Conservation (phyloP, 2,888 invertebrate species). For the Hanleya hanleyi region DNA sequence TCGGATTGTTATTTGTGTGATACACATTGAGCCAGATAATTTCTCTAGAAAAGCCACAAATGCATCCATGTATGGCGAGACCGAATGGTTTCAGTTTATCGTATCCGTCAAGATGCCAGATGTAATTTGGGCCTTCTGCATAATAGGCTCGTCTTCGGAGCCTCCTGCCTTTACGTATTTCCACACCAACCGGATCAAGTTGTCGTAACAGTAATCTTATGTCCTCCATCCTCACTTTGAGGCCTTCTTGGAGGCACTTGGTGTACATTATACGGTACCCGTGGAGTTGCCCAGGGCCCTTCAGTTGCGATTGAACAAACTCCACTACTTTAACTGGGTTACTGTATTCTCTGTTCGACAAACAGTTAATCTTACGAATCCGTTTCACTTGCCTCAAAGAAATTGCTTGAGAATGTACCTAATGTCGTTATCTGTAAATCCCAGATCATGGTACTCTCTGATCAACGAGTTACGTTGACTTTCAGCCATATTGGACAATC, state of each 20-base stretch:
- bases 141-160: background rate
- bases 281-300: constrained; percentile 8
- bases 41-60: constrained; percentile 13
- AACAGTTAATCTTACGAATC: too few species aligned
- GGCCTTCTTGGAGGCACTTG: background rate
- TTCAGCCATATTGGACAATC: too few species aligned
- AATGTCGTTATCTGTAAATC: too few species aligned
- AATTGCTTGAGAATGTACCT: too few species aligned
- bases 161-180: background rate
- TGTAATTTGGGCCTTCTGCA: background rate
- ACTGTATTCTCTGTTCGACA: too few species aligned
- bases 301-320: too few species aligned
- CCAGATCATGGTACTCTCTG: too few species aligned
- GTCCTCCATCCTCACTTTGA: background rate
- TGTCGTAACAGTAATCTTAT: background rate
- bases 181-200: background rate
- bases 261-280: background rate
- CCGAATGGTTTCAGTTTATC: background rate
- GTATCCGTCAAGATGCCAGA: background rate
- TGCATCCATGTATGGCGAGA: constrained; percentile 32
- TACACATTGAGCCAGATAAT: constrained; percentile 27
- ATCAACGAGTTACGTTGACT: too few species aligned
- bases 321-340: too few species aligned
- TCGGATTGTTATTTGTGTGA: constrained; percentile 29
- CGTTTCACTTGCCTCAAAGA: too few species aligned